Base-by-base conservation (phyloP, 2,797 vertebrate genomes). In the Tinamus major region DNA sequence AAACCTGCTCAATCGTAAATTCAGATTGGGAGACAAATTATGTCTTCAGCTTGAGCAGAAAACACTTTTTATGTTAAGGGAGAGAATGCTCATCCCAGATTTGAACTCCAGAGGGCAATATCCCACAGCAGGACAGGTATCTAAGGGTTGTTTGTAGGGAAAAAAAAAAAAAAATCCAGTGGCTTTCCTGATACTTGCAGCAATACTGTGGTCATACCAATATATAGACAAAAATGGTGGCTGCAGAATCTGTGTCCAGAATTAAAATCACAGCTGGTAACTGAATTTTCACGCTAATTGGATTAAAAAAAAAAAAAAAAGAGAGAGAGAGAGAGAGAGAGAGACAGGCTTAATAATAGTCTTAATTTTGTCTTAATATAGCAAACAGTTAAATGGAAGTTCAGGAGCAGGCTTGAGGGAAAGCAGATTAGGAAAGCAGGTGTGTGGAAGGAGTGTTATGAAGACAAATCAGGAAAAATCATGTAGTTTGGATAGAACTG, bases 31-130 rank as follows among this genome's bases (percentile, higher is more conserved):
- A 17, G 23, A 29, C 12, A 6, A 91, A 56, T 9, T 41, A 3
- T 6, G 7, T n/a, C 42, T 53, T 83, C 74, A 37, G 31, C 10
- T 27, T 53, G 58, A 46, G 6, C 10, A 35, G n/a, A n/a, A 75
- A 69, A 76, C 39, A 15, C 6, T 5, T 18, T 70, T 26, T 35
- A 15, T 1, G 1, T 35, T 78, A 39, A 53, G 58, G 46, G 42
- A 49, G 53, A 82, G 85, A 92, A 81, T 0, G 3, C 23, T 79
- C 65, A 56, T 92, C 33, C 78, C 63, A 20, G 26, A 19, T 92
- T 80, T 83, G 82, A 79, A 69, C 96, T 96, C 94, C 96, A 97
- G 96, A 90, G 95, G 96, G 96, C 96, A 95, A 95, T 58, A 94
- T 87, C n/a, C 76, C 85, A 90, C 93, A 96, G 70, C 67, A 61